A percentile compares a stretch with the other conserved stretches of the same genome.
Conservation (phyloP, 2,797 vertebrate genomes). For the Manis javanica region DNA sequence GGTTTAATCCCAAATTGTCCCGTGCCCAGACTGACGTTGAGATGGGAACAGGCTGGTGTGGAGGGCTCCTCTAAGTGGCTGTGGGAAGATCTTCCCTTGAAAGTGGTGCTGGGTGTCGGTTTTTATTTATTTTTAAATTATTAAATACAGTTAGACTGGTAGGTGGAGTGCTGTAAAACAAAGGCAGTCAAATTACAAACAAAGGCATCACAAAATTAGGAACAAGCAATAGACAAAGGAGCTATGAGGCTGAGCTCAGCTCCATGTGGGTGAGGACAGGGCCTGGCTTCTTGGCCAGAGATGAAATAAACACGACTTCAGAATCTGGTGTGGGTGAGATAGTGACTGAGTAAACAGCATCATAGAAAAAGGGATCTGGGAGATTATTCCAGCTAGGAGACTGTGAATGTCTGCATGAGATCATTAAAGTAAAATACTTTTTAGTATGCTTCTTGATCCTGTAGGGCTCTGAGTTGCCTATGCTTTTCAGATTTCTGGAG, state of each 20-base stretch:
- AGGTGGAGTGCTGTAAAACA: not conserved
- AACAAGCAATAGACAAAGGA: not conserved
- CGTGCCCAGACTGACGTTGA: not conserved
- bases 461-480: not conserved
- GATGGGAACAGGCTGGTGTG: not conserved
- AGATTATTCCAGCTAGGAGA: not conserved
- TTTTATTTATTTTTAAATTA: not conserved
- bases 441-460: not conserved
- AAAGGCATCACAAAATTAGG: not conserved
- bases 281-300: not conserved
- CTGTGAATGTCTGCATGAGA: not conserved
- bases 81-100: not conserved
- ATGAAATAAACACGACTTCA: not conserved
- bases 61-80: not conserved
- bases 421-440: not conserved
- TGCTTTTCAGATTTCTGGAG: not conserved
- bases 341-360: not conserved
- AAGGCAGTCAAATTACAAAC: not conserved
- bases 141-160: not conserved
- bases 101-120: not conserved
- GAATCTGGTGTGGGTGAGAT: not conserved
- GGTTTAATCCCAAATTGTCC: not conserved
- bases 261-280: accelerated
- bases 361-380: not conserved
- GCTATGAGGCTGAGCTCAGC: no score